Evolutionary conservation across 2,888 invertebrate genomes (phyloP).

Genomic region (Pycnomerus fuliginosus): DNA sequence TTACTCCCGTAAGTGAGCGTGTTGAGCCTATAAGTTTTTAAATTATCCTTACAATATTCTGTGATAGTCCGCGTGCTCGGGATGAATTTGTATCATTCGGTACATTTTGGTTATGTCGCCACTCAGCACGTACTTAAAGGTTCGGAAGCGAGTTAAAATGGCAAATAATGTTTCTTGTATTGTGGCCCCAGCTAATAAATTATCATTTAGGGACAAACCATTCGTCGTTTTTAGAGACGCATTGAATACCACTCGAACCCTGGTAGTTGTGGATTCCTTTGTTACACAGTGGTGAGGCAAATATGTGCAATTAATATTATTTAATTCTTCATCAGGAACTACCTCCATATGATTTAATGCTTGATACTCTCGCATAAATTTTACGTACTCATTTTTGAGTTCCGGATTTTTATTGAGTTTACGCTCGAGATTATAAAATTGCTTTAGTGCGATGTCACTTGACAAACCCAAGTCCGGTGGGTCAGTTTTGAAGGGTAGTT

Average conservation of each 20-base stretch:
- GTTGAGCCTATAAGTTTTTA: no score
- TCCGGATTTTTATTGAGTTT: not conserved
- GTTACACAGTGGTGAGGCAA: conserved; percentile 1
- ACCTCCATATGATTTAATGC: not conserved
- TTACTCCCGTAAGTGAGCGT: not conserved
- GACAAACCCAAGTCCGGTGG: not conserved
- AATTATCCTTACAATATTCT: no score
- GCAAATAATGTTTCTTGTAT: conserved; percentile 4
- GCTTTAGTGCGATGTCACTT: not conserved
- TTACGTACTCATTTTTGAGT: not conserved
- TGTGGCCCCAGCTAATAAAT: not conserved
- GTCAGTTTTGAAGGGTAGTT: not conserved
- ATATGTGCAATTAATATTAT: not conserved
- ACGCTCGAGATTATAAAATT: not conserved
- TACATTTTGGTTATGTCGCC: conserved; percentile 7
- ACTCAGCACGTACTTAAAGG: not conserved
- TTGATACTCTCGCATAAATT: not conserved
- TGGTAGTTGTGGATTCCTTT: not conserved
- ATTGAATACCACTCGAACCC: not conserved
- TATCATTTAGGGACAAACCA: conserved; percentile 4
- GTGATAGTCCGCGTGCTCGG: not conserved
- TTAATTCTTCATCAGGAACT: not conserved
- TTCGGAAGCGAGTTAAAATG: conserved; percentile 4
- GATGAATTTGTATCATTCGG: not conserved
- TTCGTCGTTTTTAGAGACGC: not conserved